These are phyloP conservation scores for Drosophila paranaensis DNA, from an alignment of 2,888 invertebrate species.

Conservation along the genomic window DNA sequence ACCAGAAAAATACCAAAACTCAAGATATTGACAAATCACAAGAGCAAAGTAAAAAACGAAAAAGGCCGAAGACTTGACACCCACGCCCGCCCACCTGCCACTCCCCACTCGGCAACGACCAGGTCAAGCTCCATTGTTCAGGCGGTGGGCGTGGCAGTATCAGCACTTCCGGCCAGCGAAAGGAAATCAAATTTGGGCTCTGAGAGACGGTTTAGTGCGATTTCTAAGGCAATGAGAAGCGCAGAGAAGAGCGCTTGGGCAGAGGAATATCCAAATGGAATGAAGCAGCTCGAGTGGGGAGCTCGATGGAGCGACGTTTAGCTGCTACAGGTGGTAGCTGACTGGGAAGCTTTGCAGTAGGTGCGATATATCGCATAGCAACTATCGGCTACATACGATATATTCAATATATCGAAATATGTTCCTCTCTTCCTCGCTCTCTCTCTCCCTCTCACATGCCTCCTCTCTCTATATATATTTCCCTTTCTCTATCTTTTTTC, in stretches of 20 bases:
- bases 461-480: neutral
- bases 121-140: neutral
- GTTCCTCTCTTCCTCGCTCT: neutral
- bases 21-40: neutral
- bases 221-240: neutral
- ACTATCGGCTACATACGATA: no score
- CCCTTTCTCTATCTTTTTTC: no score
- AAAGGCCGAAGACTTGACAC: constrained; percentile 21
- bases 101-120: neutral
- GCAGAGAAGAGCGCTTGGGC: neutral
- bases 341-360: no score
- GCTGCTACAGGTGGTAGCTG: no score
- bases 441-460: no score
- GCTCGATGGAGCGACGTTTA: no score
- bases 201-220: neutral
- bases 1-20: neutral
- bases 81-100: neutral
- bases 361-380: no score
- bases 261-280: no score
- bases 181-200: neutral
- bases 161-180: constrained; percentile 52
- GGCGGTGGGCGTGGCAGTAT: constrained; percentile 19
- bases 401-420: no score
- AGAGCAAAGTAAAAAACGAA: constrained; percentile 1
- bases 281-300: no score